Percentiles rank a stretch among this genome's conserved stretches.
These are phyloP conservation scores for Salminus brasiliensis DNA, from an alignment of 2,113 vertebrate genomes.

Conservation along the genomic window DNA sequence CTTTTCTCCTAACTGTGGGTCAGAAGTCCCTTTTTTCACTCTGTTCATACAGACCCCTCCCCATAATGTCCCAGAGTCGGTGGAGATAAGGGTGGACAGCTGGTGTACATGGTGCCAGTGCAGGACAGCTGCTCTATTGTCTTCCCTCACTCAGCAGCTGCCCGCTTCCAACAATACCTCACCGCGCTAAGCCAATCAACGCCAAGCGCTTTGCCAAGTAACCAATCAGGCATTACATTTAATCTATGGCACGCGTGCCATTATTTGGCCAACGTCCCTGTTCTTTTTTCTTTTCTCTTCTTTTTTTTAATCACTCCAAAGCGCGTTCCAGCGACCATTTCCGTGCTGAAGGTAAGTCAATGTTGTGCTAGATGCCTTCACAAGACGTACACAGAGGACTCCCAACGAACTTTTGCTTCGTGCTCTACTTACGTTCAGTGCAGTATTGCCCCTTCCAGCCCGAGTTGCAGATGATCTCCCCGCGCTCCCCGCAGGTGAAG, in stretches of 20 bases:
- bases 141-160: constrained; percentile 91
- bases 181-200: constrained; percentile 82
- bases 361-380: constrained; percentile 10
- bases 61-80: constrained; percentile 86
- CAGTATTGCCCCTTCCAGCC: constrained; percentile 98
- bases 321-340: constrained; percentile 67
- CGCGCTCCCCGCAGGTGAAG: constrained; percentile 94
- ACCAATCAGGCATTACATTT: constrained; percentile 81
- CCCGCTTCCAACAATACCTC: constrained; percentile 91
- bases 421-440: constrained; percentile 87
- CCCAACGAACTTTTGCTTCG: no score
- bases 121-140: constrained; percentile 99
- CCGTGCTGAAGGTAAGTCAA: constrained; percentile 16
- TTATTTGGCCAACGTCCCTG: constrained; percentile 76
- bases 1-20: constrained; percentile 93
- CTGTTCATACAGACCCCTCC: constrained; percentile 87
- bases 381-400: not conserved
- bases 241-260: constrained; percentile 92
- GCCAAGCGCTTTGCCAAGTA: constrained; percentile 67
- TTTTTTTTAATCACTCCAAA: constrained; percentile 55
- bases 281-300: constrained; percentile 60
- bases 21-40: constrained; percentile 96
- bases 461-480: constrained; percentile 94
- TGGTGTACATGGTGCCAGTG: constrained; percentile 97
- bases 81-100: constrained; percentile 96